Base-by-base conservation (phyloP, 2,888 invertebrate species). In the Gisinianus flammeolus region DNA sequence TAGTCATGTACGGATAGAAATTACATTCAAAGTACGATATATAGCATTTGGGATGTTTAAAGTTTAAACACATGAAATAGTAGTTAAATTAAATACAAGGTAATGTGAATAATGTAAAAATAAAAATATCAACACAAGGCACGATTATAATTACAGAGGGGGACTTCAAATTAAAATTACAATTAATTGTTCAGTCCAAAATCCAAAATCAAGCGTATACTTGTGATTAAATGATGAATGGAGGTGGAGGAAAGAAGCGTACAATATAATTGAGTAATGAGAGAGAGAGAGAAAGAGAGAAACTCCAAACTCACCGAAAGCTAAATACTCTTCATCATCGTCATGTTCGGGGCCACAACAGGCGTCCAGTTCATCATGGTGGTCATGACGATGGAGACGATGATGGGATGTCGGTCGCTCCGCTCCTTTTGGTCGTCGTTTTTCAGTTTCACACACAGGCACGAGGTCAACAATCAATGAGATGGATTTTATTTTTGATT, bases 281-380 rank as follows among this genome's bases (percentile, higher is more conserved):
- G 58, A 64, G 64, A 74, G 64, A 35, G 70, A 70, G 44, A 28
- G 58, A 26, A 62, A 28, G 8, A 28, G 28, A 62, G 8, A 62
- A 62, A 62, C 16, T 2, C 44, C 8, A 24, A 24, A 62, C 62
- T 62, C 62, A 62, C 62, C 62, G 26, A 62, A 62, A 62, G 62
- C 62, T 62, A 62, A 62, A 62, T 62, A 62, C 62, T 62, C 62
- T 24, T 62, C 62, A 62, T 62, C 24, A 26, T 62, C 62, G 28
- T 62, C 62, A 26, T 62, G 28, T 24, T 62, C 54, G 16, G 16
- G 22, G 62, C 22, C 24, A 62, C 10, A 12, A 62, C 26, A 3
- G 16, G 62, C 12, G 26, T 62, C 62, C 62, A 26, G 24, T 22
- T 62, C 62, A 26, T 24, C 62, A 62, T 26, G 62, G 12, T 62